Percentiles rank a stretch among this genome's conserved stretches.
Conservation (phyloP, 2,888 invertebrate species). For the Thecophora atra region DNA sequence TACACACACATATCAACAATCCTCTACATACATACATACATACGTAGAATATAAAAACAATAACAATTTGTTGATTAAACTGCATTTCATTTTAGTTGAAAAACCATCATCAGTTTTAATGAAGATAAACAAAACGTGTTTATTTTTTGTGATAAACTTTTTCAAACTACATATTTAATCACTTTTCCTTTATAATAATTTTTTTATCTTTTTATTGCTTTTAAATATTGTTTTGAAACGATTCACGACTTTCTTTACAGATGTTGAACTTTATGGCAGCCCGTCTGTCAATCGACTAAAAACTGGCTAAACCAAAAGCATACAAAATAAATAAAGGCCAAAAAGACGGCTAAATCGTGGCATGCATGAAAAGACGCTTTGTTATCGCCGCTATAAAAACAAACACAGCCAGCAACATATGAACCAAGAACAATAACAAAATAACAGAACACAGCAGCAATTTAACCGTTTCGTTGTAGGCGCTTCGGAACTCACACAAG, state of each 20-base stretch:
- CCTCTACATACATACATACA: no score
- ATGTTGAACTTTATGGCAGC: slow-evolving; percentile 53
- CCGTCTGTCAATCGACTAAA: slow-evolving; percentile 62
- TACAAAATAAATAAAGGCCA: slow-evolving; percentile 16
- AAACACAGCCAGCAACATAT: slow-evolving; percentile 36
- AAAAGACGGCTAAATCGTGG: slow-evolving; percentile 26
- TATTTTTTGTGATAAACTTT: no score
- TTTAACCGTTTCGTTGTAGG: not conserved
- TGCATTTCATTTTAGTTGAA: no score
- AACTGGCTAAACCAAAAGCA: slow-evolving; percentile 40
- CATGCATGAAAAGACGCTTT: slow-evolving; percentile 11
- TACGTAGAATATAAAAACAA: no score
- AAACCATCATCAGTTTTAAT: no score
- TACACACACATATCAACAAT: not conserved
- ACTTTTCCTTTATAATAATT: no score
- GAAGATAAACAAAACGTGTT: no score
- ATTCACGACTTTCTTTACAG: not conserved
- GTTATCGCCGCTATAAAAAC: slow-evolving; percentile 19
- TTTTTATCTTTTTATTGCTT: no score
- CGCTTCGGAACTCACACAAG: not conserved
- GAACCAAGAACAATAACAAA: slow-evolving; percentile 20
- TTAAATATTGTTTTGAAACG: not conserved
- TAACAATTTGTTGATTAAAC: no score
- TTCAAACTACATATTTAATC: no score
- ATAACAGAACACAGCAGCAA: slow-evolving; percentile 28